Conservation (phyloP, 2,888 invertebrate species). For the Aphodius granarius region DNA sequence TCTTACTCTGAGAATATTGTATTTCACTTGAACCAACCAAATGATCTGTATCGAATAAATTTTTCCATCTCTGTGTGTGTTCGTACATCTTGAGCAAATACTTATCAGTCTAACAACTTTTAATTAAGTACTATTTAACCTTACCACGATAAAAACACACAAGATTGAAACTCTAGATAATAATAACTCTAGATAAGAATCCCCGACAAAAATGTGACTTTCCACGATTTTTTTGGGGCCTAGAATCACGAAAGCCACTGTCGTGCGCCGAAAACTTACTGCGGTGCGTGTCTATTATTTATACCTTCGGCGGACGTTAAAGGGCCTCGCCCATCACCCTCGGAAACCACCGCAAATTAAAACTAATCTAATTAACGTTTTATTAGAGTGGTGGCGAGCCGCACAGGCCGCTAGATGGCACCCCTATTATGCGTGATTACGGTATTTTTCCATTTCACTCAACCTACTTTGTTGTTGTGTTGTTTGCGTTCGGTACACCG, state of each 20-base stretch:
- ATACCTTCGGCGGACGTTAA: not conserved
- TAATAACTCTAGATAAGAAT: not conserved
- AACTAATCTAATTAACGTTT: slow-evolving; percentile 36
- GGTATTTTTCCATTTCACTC: not conserved
- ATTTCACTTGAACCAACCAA: no score
- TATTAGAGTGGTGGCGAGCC: slow-evolving; percentile 29
- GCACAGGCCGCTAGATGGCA: not conserved
- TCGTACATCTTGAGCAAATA: no score
- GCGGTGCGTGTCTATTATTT: not conserved
- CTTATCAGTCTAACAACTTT: not conserved
- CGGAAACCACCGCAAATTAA: slow-evolving; percentile 18
- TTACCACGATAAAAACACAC: not conserved
- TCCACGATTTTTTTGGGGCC: not conserved
- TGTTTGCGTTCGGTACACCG: no score
- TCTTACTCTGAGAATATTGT: no score
- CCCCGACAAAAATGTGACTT: not conserved
- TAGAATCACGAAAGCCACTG: not conserved
- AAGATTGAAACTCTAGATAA: not conserved
- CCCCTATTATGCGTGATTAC: slow-evolving; percentile 29
- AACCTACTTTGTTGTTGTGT: not conserved
- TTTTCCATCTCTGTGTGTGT: no score
- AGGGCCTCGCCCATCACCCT: not conserved
- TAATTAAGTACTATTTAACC: not conserved
- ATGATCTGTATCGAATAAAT: no score
- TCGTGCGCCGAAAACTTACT: not conserved